These are phyloP conservation scores for Myotis planiceps DNA, from an alignment of 2,797 vertebrate species.

Conservation along the genomic window DNA sequence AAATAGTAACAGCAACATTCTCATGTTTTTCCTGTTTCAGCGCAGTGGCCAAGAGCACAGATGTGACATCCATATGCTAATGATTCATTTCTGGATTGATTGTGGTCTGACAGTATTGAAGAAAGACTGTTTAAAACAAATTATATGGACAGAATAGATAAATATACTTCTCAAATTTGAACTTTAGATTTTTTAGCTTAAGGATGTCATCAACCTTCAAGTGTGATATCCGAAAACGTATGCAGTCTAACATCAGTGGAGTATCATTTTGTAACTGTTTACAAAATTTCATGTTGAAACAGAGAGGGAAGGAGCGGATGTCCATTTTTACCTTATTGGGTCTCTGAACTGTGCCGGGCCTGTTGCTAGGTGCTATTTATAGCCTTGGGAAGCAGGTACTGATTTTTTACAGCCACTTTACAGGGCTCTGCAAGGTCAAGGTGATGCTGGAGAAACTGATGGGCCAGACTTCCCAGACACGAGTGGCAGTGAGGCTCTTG, in stretches of 20 bases:
- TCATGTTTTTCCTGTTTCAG: neutral
- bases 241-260: neutral
- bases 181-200: neutral
- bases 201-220: neutral
- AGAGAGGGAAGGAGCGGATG: neutral
- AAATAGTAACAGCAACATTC: neutral
- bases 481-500: no score
- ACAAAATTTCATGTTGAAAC: neutral
- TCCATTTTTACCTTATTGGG: neutral
- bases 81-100: neutral
- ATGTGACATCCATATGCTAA: neutral
- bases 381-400: neutral
- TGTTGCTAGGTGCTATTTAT: neutral
- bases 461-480: no score
- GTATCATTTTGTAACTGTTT: neutral
- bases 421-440: neutral
- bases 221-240: neutral
- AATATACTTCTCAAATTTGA: constrained; percentile 17
- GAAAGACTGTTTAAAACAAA: neutral
- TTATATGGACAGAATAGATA: constrained; percentile 8
- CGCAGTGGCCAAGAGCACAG: neutral
- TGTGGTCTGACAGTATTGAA: neutral
- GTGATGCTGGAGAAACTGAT: no score
- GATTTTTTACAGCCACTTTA: neutral
- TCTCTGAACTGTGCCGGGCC: neutral